These are phyloP conservation scores for Hypsopygia costalis DNA, from an alignment of 2,888 invertebrate species.

Conservation along the genomic window DNA sequence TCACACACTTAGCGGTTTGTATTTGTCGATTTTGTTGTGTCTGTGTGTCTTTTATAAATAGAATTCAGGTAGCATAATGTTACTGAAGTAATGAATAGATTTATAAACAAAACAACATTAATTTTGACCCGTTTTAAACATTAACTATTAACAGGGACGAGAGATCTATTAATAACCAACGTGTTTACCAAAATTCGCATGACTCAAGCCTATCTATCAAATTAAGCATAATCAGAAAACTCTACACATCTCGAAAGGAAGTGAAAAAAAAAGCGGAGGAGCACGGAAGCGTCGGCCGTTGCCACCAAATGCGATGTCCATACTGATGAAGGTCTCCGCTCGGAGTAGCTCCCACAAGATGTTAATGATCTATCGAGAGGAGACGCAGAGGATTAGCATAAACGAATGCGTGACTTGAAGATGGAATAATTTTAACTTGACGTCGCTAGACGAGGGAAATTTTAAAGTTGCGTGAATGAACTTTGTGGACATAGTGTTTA, in stretches of 20 bases:
- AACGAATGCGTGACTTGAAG: conserved; percentile 5
- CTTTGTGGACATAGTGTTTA: no score
- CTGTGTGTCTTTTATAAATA: no score
- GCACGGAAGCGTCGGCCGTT: conserved; percentile 65
- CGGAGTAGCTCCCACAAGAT: conserved; percentile 32
- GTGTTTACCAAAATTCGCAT: neutral
- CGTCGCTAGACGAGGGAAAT: no score
- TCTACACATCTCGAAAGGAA: conserved; percentile 35
- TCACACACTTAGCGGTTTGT: no score
- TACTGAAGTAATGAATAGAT: no score
- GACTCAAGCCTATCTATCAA: neutral
- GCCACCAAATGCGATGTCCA: conserved; percentile 48
- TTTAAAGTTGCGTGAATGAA: no score
- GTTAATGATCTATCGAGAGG: conserved; percentile 39
- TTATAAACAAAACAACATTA: no score
- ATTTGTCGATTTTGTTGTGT: no score
- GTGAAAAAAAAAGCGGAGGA: conserved; percentile 42
- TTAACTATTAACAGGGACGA: no score
- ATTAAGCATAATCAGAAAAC: neutral
- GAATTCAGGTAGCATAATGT: no score
- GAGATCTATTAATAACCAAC: no score
- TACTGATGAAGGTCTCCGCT: conserved; percentile 46
- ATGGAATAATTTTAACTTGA: neutral
- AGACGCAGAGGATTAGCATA: conserved; percentile 9
- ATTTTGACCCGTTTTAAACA: no score